Conservation (phyloP, 2,888 invertebrate species). For the Panzeria rudis region DNA sequence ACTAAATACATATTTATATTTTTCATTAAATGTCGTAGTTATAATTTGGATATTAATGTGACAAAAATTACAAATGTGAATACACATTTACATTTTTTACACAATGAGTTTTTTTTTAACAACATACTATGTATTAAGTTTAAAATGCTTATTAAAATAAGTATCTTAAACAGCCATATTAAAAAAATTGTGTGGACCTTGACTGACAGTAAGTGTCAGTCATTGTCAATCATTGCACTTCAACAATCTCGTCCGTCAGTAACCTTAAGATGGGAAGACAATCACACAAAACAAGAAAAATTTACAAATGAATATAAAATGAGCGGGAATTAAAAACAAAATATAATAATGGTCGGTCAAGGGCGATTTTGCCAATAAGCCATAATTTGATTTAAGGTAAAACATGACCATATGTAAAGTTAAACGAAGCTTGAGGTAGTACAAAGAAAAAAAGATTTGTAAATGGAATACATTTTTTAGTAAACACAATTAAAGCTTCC, state of each 20-base stretch:
- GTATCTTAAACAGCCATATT: neutral
- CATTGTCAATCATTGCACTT: conserved; percentile 63
- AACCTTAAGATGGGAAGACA: conserved; percentile 19
- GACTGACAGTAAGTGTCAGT: conserved; percentile 50
- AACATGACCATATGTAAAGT: neutral
- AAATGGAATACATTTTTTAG: too few species aligned
- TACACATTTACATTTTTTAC: conserved; percentile 3
- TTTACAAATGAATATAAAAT: neutral
- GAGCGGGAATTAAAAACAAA: neutral
- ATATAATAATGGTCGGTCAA: conserved; percentile 22
- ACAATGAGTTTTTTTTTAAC: neutral
- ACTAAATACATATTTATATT: neutral
- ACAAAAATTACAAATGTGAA: neutral
- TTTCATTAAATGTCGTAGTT: conserved; percentile 10
- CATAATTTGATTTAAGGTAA: conserved; percentile 26
- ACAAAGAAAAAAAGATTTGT: too few species aligned
- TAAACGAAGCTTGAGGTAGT: neutral
- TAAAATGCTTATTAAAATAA: conserved; percentile 17
- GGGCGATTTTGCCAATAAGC: conserved; percentile 24
- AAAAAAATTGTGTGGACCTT: neutral
- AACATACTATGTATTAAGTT: neutral
- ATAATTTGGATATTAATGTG: conserved; percentile 18
- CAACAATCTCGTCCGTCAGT: neutral
- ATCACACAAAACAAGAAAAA: neutral
- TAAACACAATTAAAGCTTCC: too few species aligned